Evolutionary conservation across 2,888 invertebrate species (phyloP), one percentile per base, ranked within the genome.

Genomic region (Ormyrus pomaceus): DNA sequence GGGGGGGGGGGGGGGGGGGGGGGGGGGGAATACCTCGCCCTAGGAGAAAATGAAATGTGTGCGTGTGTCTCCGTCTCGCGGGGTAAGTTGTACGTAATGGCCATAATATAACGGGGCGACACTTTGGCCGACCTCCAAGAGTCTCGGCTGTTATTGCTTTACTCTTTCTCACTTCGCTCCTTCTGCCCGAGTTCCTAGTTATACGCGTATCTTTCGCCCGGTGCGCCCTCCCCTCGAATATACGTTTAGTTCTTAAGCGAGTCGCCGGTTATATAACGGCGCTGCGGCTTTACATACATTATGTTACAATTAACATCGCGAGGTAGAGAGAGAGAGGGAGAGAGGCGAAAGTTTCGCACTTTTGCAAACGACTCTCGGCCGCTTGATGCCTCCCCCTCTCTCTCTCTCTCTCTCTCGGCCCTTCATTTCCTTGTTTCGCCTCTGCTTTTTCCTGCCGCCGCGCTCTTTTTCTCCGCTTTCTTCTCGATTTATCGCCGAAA

Each of bases 41-140:
- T 48, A 48, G 55, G 56, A 68, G 79, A 82, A 81, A 87, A 86
- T 86, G 85, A 88, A 88, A 84, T 85, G 84, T 84, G 5, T 34
- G 34, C 34, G 34, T 34, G 19, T 19, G n/a, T n/a, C 34, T 34
- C 34, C 58, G 34, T 50, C 82, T 62, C 82, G 34, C 34, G 78
- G 83, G 83, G 87, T 87, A 84, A 87, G 85, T 86, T 87, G 84
- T 82, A 84, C 83, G 85, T 87, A 88, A 88, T 87, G 86, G 86
- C 85, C 84, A 86, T 87, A 85, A 88, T 86, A 87, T 85, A 86
- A 85, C 83, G 84, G 83, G 61, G 84, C 86, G 85, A 86, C 85
- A 85, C 82, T 85, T 87, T 89, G 89, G 89, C 87, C 81, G 65
- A 79, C 83, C 83, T 88, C 88, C 88, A 89, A 88, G 83, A 86